Conservation (phyloP, 2,797 vertebrate genomes). For the Crocodylus rhombifer region DNA sequence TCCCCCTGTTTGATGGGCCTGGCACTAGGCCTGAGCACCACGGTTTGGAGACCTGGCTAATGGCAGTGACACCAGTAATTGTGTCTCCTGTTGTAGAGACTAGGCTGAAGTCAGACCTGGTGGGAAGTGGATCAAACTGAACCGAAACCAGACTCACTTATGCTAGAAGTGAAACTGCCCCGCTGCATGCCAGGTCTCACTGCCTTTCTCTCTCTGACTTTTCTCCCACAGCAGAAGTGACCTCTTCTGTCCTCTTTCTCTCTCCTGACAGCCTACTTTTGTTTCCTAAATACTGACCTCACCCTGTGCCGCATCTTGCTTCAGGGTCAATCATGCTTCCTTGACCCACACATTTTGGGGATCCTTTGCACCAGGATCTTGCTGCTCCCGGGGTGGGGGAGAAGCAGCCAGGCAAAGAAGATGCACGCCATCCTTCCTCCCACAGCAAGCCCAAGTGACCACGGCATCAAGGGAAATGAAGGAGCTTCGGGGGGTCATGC, state of each 20-base stretch:
- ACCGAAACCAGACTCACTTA: neutral
- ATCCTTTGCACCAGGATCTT: neutral
- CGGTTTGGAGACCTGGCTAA: neutral
- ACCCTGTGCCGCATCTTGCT: neutral
- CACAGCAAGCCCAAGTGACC: fast-evolving
- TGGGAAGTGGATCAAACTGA: neutral
- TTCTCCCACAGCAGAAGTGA: neutral
- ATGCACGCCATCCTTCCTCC: fast-evolving
- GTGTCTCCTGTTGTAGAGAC: neutral
- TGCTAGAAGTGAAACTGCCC: fast-evolving
- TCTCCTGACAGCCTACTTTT: neutral
- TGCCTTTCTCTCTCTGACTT: neutral
- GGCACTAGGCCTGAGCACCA: neutral
- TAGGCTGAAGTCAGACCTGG: neutral
- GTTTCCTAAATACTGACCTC: neutral
- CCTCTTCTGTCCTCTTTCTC: neutral
- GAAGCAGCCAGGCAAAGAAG: neutral
- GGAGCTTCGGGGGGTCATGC: neutral
- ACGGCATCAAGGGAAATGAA: fast-evolving
- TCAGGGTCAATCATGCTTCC: neutral
- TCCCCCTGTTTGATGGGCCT: neutral
- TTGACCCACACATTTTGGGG: neutral
- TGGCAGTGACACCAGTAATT: neutral
- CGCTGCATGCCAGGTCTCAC: neutral
- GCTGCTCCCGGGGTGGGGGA: fast-evolving